Evolutionary conservation across 2,888 invertebrate species (phyloP).

Genomic region (Zygaena filipendulae): DNA sequence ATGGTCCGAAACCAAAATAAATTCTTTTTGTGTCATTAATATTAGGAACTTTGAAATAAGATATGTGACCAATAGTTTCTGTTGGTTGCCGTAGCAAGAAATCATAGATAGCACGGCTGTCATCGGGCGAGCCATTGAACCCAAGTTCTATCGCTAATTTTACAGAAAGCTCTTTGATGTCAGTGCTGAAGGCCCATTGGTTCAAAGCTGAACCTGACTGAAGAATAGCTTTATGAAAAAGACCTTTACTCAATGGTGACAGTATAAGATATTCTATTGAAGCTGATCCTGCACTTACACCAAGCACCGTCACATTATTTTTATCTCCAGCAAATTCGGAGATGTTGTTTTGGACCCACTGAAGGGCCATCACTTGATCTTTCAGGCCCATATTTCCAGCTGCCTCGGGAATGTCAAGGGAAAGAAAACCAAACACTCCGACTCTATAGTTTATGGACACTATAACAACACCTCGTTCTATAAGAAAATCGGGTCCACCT

Average conservation of each 20-base stretch:
- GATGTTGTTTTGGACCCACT: slow-evolving; percentile 40
- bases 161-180: slow-evolving; percentile 21
- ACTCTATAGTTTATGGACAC: slow-evolving; percentile 51
- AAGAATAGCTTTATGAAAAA: slow-evolving; percentile 38
- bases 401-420: slow-evolving; percentile 34
- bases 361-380: slow-evolving; percentile 38
- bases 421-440: slow-evolving; percentile 40
- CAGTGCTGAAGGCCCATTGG: slow-evolving; percentile 30
- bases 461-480: slow-evolving; percentile 35
- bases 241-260: slow-evolving; percentile 27
- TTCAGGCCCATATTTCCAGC: slow-evolving; percentile 45
- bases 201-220: slow-evolving; percentile 37
- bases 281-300: slow-evolving; percentile 34
- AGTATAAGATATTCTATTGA: slow-evolving; percentile 34
- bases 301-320: slow-evolving; percentile 35
- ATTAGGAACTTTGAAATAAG: slow-evolving; percentile 17
- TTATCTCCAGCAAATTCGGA: slow-evolving; percentile 32
- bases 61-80: slow-evolving; percentile 15
- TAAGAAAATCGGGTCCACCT: slow-evolving; percentile 38
- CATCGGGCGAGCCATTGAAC: slow-evolving; percentile 22
- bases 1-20: slow-evolving; percentile 33
- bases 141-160: slow-evolving; percentile 25
- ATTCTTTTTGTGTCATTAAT: slow-evolving; percentile 19
- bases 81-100: slow-evolving; percentile 21
- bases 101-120: slow-evolving; percentile 21